A percentile compares a stretch with the other conserved stretches of the same genome.
phyloP scores from a whole-genome alignment of 2,888 invertebrate genomes.

The Netelia virgata region DNA sequence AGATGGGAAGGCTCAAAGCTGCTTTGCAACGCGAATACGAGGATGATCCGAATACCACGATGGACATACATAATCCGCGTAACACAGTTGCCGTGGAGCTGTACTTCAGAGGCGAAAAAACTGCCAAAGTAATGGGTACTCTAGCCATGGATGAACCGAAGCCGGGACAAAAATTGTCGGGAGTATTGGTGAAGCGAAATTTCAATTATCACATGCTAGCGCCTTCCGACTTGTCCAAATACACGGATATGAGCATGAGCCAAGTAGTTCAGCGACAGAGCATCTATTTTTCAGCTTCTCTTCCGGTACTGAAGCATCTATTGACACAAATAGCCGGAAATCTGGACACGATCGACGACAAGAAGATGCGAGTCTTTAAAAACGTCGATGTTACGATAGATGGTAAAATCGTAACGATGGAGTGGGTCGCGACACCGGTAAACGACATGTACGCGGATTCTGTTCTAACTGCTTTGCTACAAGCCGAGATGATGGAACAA shows the following conservation, averaged over 20 bases:
- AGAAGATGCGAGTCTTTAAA: conserved; percentile 92
- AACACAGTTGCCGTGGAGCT: conserved; percentile 97
- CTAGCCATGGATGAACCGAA: conserved; percentile 94
- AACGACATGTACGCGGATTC: conserved; percentile 99
- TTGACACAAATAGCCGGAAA: conserved; percentile 92
- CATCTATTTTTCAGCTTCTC: conserved; percentile 93
- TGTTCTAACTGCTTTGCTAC: conserved; percentile 94
- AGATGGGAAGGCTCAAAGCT: conserved; percentile 98
- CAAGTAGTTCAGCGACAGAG: conserved; percentile 97
- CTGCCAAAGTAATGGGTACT: conserved; percentile 98
- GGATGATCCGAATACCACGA: conserved; percentile 92
- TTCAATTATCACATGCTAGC: conserved; percentile 98
- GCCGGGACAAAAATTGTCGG: conserved; percentile 93
- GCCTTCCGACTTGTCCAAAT: conserved; percentile 96
- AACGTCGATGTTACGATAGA: conserved; percentile 94
- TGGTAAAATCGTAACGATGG: conserved; percentile 93
- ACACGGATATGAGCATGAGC: conserved; percentile 98
- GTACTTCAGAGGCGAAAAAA: conserved; percentile 98
- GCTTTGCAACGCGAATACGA: conserved; percentile 97
- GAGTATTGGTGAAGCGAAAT: conserved; percentile 97
- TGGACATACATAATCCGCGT: conserved; percentile 97
- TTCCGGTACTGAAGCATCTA: conserved; percentile 90
- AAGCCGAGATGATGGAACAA: conserved; percentile 90
- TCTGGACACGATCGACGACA: conserved; percentile 90
- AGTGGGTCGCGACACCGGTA: conserved; percentile 98